These are phyloP conservation scores for Zosterops pallidus DNA, from an alignment of 2,113 vertebrate species.

Conservation along the genomic window DNA sequence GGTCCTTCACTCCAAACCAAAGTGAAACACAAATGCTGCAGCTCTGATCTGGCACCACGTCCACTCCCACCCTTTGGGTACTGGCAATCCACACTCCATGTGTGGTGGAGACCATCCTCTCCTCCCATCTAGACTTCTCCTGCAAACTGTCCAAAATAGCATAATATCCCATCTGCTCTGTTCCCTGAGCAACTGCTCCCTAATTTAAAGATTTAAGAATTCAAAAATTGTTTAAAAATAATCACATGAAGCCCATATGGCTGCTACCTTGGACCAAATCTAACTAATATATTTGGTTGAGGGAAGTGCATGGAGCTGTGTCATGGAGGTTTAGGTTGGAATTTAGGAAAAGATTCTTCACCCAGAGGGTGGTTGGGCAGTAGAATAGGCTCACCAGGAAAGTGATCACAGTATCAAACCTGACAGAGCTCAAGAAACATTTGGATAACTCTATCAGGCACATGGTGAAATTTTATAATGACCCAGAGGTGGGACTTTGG, in stretches of 20 bases:
- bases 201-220: background rate
- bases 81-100: background rate
- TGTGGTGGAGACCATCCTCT: background rate
- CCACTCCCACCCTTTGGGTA: background rate
- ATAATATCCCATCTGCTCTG: background rate
- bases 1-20: background rate
- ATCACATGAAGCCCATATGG: background rate
- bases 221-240: background rate
- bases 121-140: background rate
- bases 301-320: background rate
- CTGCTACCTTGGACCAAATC: background rate
- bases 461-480: background rate
- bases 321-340: background rate
- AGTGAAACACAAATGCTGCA: background rate
- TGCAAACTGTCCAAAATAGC: background rate
- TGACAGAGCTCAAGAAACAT: background rate
- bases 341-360: background rate
- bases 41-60: background rate
- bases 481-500: background rate
- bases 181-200: background rate
- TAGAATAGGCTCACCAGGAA: background rate
- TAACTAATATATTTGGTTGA: background rate
- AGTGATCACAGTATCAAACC: background rate
- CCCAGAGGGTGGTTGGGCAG: no score
- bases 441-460: background rate